Evolutionary conservation across 2,797 vertebrate species (phyloP), one percentile per base, ranked within the genome.

Genomic region (Vultur gryphus): DNA sequence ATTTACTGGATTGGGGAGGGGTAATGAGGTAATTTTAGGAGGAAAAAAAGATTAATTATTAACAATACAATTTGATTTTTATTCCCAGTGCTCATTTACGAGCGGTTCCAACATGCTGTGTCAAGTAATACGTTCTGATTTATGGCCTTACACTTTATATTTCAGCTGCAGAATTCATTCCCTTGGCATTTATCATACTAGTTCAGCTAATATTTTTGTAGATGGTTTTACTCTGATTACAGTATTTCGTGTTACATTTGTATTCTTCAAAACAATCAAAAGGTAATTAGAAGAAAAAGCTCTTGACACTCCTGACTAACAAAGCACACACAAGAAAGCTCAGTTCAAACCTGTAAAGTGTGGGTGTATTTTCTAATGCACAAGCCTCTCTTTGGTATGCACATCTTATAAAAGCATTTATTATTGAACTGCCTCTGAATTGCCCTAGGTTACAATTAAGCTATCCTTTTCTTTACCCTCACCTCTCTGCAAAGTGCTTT

Each of bases 21-120:
- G 51, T 41, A 82, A 87, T 25, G 17, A 87, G 54, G 59, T 31
- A 84, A 83, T 92, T 89, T 89, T 26, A 66, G 54, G 33, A 57
- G 20, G 52, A 9, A 25, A 65, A 64, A 76, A 66, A 37, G 8
- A 46, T 33, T 81, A 85, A 91, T 78, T 62, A 82, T 92, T 89
- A 95, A 94, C 33, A 80, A 39, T 3, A 39, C 8, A 73, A 89
- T 87, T 87, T 80, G 75, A 82, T 87, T 95, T 95, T 95, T 83
- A 90, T 80, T 90, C 85, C 19, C 28, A 61, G 12, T 4, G 37
- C 31, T 79, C 73, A 24, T 41, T 91, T 84, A 29, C 5, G 66
- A 94, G 81, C 2, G 0, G 37, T 58, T 95, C 75, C 37, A 59
- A 95, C 39, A 52, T 24, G 59, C 86, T 61, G 15, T 20, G 33